Percentiles rank a stretch among this genome's conserved stretches.
Evolutionary conservation across 1,140 invertebrate species (phyloP).

Genomic region (Drosophila punjabiensis): DNA sequence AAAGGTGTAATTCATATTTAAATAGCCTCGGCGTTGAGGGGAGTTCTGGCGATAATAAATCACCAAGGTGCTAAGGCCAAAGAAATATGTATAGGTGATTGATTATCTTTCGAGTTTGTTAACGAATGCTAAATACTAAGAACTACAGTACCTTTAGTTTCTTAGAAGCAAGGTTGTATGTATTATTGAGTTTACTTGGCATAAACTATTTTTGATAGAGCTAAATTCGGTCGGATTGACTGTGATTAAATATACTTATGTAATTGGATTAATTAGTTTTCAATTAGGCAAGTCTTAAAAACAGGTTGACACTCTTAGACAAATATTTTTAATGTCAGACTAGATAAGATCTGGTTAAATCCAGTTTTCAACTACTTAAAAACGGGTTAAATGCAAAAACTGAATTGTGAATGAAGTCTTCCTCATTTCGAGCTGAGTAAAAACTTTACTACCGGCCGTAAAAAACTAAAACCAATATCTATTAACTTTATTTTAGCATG

Average conservation of each 20-base stretch:
- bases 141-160: no score
- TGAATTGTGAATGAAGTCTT: constrained; percentile 9
- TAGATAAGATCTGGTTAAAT: constrained; percentile 5
- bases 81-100: constrained; percentile 8
- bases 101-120: constrained; percentile 11
- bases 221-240: neutral
- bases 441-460: constrained; percentile 9
- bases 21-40: neutral
- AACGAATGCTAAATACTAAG: neutral
- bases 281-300: neutral
- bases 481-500: constrained; percentile 14
- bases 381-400: constrained; percentile 11
- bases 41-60: constrained; percentile 22
- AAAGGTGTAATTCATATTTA: constrained; percentile 12
- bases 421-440: constrained; percentile 6
- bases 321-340: neutral
- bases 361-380: neutral
- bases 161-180: no score
- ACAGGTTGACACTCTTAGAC: neutral
- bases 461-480: constrained; percentile 7
- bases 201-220: neutral
- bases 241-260: neutral
- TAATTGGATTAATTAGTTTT: neutral
- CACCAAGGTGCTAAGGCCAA: constrained; percentile 7
- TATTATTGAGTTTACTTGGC: neutral